Evolutionary conservation across 2,113 vertebrate genomes (phyloP).

Genomic region (Channa maculata): DNA sequence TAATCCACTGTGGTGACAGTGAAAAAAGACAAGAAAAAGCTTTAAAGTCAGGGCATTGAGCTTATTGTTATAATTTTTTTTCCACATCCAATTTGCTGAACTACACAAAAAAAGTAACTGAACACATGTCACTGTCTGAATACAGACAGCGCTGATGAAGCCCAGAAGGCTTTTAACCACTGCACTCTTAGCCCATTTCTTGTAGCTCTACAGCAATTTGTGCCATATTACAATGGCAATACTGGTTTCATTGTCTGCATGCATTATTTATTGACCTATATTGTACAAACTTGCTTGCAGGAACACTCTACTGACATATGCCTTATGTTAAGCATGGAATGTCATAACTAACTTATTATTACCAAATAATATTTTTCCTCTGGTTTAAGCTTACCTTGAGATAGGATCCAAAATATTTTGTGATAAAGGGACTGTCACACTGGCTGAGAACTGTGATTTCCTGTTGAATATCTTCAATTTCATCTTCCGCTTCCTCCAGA

Average conservation of each 20-base stretch:
- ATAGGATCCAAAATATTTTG: slow-evolving; percentile 98
- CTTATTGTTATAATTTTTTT: background rate
- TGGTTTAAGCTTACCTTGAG: slow-evolving; percentile 89
- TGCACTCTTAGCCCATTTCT: slow-evolving; percentile 3
- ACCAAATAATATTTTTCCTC: background rate
- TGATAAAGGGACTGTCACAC: slow-evolving; percentile 98
- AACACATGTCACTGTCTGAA: background rate
- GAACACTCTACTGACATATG: slow-evolving; percentile 21
- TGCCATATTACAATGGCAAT: slow-evolving; percentile 29
- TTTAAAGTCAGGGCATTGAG: background rate
- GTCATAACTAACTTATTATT: background rate
- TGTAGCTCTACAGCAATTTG: slow-evolving; percentile 11
- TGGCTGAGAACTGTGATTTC: slow-evolving; percentile 99
- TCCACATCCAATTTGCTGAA: background rate
- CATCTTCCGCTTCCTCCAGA: slow-evolving; percentile 98
- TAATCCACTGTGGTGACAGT: too few relatives aligned
- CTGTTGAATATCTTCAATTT: slow-evolving; percentile 98
- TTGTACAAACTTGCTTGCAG: slow-evolving; percentile 23
- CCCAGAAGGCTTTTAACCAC: background rate
- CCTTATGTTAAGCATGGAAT: slow-evolving; percentile 9
- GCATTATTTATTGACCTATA: slow-evolving; percentile 68
- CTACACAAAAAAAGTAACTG: background rate
- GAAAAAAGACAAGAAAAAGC: too few relatives aligned
- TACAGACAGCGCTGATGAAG: background rate
- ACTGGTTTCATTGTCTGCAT: slow-evolving; percentile 42